A percentile compares a stretch with the other conserved stretches of the same genome.
Evolutionary conservation across 2,888 invertebrate genomes (phyloP).

Genomic region (Scaptomyza tumidula): DNA sequence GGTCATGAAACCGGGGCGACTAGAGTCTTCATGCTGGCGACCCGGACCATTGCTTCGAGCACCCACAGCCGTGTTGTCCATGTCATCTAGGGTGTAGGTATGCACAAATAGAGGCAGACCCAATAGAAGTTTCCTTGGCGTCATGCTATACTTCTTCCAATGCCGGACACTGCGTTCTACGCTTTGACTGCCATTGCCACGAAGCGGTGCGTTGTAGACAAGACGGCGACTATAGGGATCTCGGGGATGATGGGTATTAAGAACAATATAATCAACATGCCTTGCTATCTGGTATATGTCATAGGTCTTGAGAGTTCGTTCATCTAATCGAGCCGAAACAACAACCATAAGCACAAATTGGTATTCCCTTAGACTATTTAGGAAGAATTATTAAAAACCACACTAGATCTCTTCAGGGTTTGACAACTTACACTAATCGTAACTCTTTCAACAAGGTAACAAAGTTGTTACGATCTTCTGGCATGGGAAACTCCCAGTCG

Average conservation of each 20-base stretch:
- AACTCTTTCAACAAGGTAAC: slow-evolving; percentile 83
- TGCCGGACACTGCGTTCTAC: slow-evolving; percentile 29
- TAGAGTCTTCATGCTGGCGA: slow-evolving; percentile 13
- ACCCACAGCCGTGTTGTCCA: slow-evolving; percentile 8
- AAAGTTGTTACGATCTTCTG: slow-evolving; percentile 85
- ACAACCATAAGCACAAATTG: slow-evolving; percentile 89
- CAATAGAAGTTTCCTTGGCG: slow-evolving; percentile 52
- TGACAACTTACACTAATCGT: slow-evolving; percentile 28
- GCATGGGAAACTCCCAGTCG: slow-evolving; percentile 95
- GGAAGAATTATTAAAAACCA: neutral
- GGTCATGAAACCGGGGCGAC: slow-evolving; percentile 47
- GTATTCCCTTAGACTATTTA: slow-evolving; percentile 42
- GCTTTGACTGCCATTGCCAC: slow-evolving; percentile 19
- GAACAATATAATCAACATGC: slow-evolving; percentile 60
- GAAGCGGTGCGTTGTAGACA: slow-evolving; percentile 57
- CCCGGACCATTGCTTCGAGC: slow-evolving; percentile 52
- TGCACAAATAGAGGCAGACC: slow-evolving; percentile 56
- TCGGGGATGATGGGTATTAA: slow-evolving; percentile 57
- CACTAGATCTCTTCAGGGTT: fast-evolving
- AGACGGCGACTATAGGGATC: slow-evolving; percentile 22
- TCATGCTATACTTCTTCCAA: slow-evolving; percentile 35
- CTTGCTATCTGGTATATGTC: slow-evolving; percentile 57
- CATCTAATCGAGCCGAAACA: slow-evolving; percentile 64
- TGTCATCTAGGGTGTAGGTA: slow-evolving; percentile 90
- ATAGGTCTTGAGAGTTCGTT: slow-evolving; percentile 40